These are phyloP conservation scores for Xanthorhoe spadicearia DNA, from an alignment of 2,888 invertebrate species.

Conservation along the genomic window DNA sequence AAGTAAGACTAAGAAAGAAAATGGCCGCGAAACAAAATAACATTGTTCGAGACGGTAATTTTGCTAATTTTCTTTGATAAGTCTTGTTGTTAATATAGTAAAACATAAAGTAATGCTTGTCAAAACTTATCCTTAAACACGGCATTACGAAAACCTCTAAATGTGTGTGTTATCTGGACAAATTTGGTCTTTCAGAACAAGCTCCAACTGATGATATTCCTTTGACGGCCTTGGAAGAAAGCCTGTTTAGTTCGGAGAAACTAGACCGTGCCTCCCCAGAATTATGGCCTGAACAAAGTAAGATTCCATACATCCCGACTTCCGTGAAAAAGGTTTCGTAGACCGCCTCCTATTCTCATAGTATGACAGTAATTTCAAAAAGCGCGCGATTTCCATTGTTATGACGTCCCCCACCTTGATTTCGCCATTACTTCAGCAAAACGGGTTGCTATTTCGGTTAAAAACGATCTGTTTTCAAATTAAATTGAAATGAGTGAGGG, in stretches of 20 bases:
- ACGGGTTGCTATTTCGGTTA: conserved; percentile 65
- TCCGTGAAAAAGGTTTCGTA: conserved; percentile 15
- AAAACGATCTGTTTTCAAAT: conserved; percentile 71
- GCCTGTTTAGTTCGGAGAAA: conserved; percentile 94
- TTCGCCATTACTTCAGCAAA: conserved; percentile 47
- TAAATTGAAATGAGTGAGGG: conserved; percentile 68
- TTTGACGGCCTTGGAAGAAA: conserved; percentile 87
- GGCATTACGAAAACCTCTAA: background rate
- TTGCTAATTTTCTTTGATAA: background rate
- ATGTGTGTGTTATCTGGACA: background rate
- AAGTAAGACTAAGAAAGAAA: conserved; percentile 63
- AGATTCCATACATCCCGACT: conserved; percentile 57
- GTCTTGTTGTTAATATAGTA: background rate
- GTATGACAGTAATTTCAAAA: conserved; percentile 66
- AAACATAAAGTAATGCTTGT: background rate
- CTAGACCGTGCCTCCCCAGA: conserved; percentile 97
- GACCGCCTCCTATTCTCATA: no score
- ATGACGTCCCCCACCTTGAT: conserved; percentile 64
- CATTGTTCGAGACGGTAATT: conserved; percentile 86
- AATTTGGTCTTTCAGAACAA: conserved; percentile 64
- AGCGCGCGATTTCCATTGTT: conserved; percentile 75
- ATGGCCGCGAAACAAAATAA: conserved; percentile 89
- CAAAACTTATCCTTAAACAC: background rate
- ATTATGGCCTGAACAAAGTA: conserved; percentile 98
- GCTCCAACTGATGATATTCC: conserved; percentile 79